These are phyloP conservation scores for Amblyjoppa proteus DNA, from an alignment of 2,888 invertebrate genomes.

Conservation along the genomic window DNA sequence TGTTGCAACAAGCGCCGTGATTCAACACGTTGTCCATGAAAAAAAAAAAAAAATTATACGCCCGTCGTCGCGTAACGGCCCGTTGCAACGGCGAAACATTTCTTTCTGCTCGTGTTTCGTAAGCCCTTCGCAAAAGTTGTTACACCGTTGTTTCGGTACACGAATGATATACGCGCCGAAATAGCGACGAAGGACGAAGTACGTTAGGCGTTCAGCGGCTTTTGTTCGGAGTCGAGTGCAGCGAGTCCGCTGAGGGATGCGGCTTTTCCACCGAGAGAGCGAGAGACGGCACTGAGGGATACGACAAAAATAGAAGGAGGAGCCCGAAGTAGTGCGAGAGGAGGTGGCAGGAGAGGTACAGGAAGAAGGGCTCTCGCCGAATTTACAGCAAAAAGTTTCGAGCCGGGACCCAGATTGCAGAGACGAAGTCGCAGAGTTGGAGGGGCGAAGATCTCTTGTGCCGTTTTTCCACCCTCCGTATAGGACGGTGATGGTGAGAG, in stretches of 20 bases:
- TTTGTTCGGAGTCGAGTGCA: slow-evolving; percentile 3
- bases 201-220: slow-evolving; percentile 7
- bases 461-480: slow-evolving; percentile 13
- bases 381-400: slow-evolving; percentile 29
- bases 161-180: slow-evolving; percentile 5
- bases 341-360: background rate
- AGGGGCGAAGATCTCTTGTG: slow-evolving; percentile 20
- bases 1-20: background rate
- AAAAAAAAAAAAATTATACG: background rate
- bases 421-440: slow-evolving; percentile 39
- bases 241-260: background rate
- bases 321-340: background rate
- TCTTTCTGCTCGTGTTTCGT: background rate
- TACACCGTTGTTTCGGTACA: background rate
- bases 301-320: background rate
- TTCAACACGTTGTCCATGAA: background rate
- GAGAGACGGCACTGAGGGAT: background rate
- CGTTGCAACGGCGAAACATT: background rate
- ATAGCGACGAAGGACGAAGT: background rate
- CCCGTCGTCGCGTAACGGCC: background rate
- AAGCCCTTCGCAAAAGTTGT: background rate
- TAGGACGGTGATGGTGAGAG: background rate
- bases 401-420: slow-evolving; percentile 50
- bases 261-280: background rate
- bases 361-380: slow-evolving; percentile 13